A percentile compares a stretch with the other conserved stretches of the same genome.
phyloP scores from a whole-genome alignment of 1,140 invertebrate species.

The Radopholus similis region DNA sequence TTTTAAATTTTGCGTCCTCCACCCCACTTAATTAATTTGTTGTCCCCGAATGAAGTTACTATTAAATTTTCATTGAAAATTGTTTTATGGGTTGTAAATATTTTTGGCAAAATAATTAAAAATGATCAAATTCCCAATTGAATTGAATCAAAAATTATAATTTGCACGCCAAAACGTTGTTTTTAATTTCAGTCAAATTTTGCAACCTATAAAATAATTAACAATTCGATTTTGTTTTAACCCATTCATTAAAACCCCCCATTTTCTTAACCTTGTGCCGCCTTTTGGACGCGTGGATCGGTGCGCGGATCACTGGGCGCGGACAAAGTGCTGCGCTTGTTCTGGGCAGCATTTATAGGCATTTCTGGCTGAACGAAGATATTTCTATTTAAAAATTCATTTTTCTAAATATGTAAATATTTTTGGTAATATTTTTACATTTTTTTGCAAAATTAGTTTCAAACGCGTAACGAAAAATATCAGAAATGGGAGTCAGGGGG shows the following conservation, averaged over 20 bases:
- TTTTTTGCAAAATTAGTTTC: background rate
- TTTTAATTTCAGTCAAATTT: background rate
- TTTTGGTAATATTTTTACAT: background rate
- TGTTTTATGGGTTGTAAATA: too few relatives aligned
- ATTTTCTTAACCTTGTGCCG: constrained; percentile 5
- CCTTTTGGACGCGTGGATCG: constrained; percentile 5
- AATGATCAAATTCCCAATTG: background rate
- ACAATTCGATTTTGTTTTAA: background rate
- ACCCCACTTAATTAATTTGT: too few relatives aligned
- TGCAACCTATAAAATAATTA: background rate
- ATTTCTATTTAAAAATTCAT: background rate
- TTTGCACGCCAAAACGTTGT: background rate
- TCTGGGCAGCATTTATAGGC: background rate
- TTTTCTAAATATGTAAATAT: background rate
- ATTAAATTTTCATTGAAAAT: background rate
- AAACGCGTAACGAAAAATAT: background rate
- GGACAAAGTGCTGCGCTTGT: constrained; percentile 6
- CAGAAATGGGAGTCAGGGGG: background rate
- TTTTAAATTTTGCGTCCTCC: too few relatives aligned
- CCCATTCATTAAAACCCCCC: too few relatives aligned
- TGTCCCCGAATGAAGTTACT: background rate
- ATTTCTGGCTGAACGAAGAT: background rate
- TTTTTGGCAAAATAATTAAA: background rate
- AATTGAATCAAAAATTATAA: background rate
- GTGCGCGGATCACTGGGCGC: constrained; percentile 10